phyloP scores from a whole-genome alignment of 35 echinoderm and acorn worm species.

The Apostichopus parvimensis region DNA sequence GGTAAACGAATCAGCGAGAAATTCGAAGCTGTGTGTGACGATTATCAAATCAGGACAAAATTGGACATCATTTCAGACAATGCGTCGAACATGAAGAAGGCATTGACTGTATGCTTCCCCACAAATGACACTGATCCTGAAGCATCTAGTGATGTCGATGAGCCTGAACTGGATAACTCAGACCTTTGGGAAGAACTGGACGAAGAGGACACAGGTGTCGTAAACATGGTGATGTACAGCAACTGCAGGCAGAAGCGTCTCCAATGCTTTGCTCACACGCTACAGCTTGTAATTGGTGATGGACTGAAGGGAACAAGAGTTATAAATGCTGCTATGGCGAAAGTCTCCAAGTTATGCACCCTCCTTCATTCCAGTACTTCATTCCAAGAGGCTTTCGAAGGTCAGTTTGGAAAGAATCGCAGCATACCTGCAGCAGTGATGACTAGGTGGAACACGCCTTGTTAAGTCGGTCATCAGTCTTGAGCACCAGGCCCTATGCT shows the following conservation, averaged over 20 bases:
- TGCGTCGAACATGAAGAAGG: slow-evolving; percentile 29
- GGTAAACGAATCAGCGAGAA: not conserved
- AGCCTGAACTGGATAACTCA: too few species aligned
- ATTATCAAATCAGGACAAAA: not conserved
- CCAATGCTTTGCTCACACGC: slow-evolving; percentile 1
- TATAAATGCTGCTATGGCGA: not conserved
- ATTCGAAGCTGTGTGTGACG: not conserved
- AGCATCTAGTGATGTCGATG: not conserved
- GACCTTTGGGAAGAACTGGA: not conserved
- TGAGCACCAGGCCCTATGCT: not conserved
- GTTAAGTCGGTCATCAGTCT: not conserved
- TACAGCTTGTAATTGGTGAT: slow-evolving; percentile 28
- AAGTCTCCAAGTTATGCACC: not conserved
- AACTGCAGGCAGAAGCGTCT: not conserved
- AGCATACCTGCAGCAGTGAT: not conserved
- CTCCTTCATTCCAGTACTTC: not conserved
- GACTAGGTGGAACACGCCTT: not conserved
- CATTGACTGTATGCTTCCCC: slow-evolving; percentile 7
- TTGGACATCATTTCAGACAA: not conserved
- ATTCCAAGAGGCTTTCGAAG: slow-evolving; percentile 1
- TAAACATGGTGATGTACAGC: not conserved
- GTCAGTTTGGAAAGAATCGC: not conserved
- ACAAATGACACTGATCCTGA: not conserved
- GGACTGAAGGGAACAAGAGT: not conserved
- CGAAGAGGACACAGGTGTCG: not conserved